These are phyloP conservation scores for Periplaneta americana DNA, from an alignment of 1,140 invertebrate genomes.

Conservation along the genomic window DNA sequence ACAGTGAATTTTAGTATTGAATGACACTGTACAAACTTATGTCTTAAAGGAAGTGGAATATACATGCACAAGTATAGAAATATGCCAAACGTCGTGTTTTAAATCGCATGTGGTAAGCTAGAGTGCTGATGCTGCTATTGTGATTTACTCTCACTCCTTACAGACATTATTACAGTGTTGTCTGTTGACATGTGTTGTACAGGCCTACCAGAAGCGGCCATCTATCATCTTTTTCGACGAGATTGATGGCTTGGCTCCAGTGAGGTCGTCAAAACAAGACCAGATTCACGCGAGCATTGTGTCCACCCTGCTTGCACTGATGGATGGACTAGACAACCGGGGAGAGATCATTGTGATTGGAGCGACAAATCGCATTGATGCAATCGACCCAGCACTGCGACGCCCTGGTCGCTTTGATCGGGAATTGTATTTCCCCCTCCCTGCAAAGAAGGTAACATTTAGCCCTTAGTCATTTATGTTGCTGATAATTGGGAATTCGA, in stretches of 20 bases:
- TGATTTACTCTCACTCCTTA: constrained; percentile 23
- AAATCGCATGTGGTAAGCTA: no score
- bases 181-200: no score
- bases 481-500: no score
- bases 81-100: no score
- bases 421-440: constrained; percentile 41
- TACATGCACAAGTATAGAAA: no score
- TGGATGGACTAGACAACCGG: constrained; percentile 62
- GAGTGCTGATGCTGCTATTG: no score
- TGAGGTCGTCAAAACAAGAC: constrained; percentile 55
- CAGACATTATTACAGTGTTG: neutral
- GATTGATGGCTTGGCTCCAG: constrained; percentile 65
- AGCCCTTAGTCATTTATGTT: no score
- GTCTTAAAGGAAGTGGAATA: no score
- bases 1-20: no score
- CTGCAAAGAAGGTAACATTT: constrained; percentile 37
- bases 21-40: no score
- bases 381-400: constrained; percentile 65
- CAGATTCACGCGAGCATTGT: constrained; percentile 56
- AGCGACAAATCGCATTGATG: constrained; percentile 66
- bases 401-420: constrained; percentile 63
- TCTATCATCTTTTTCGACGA: constrained; percentile 75
- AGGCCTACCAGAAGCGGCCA: constrained; percentile 62
- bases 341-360: constrained; percentile 67
- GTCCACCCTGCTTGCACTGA: constrained; percentile 59